These are phyloP conservation scores for Subacronicta megacephala DNA, from an alignment of 2,888 invertebrate genomes.

Conservation along the genomic window DNA sequence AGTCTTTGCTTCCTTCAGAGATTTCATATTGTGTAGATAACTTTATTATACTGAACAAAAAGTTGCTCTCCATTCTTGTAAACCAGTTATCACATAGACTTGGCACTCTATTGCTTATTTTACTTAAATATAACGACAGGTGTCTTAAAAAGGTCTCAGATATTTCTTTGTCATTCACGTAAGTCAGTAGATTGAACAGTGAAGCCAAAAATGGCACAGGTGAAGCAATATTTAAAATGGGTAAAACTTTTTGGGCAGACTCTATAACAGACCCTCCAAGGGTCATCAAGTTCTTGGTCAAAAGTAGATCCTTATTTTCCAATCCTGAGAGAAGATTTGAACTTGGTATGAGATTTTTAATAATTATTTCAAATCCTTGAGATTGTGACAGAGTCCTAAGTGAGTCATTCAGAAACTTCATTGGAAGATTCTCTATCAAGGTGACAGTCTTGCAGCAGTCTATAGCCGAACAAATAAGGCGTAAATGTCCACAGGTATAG, in stretches of 20 bases:
- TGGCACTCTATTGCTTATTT: slow-evolving; percentile 71
- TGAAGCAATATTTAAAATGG: slow-evolving; percentile 74
- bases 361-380: slow-evolving; percentile 79
- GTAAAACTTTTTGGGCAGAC: slow-evolving; percentile 76
- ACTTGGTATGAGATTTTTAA: slow-evolving; percentile 74
- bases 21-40: slow-evolving; percentile 74
- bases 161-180: slow-evolving; percentile 72
- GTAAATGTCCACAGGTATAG: slow-evolving; percentile 84
- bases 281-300: slow-evolving; percentile 76
- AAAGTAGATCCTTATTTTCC: slow-evolving; percentile 72
- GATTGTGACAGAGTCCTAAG: slow-evolving; percentile 78
- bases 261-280: slow-evolving; percentile 75
- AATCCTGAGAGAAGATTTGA: slow-evolving; percentile 83
- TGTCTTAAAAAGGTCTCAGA: slow-evolving; percentile 77
- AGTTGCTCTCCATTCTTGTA: slow-evolving; percentile 90
- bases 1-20: slow-evolving; percentile 81
- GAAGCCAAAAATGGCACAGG: slow-evolving; percentile 82
- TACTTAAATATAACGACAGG: slow-evolving; percentile 78
- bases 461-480: slow-evolving; percentile 75
- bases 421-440: slow-evolving; percentile 67
- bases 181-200: slow-evolving; percentile 73
- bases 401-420: slow-evolving; percentile 72
- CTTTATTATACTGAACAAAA: slow-evolving; percentile 87
- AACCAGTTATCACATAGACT: slow-evolving; percentile 90
- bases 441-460: slow-evolving; percentile 79